Percentiles rank a stretch among this genome's conserved stretches.
Evolutionary conservation across 2,797 vertebrate species (phyloP).

Genomic region (Enteromius radiatus): DNA sequence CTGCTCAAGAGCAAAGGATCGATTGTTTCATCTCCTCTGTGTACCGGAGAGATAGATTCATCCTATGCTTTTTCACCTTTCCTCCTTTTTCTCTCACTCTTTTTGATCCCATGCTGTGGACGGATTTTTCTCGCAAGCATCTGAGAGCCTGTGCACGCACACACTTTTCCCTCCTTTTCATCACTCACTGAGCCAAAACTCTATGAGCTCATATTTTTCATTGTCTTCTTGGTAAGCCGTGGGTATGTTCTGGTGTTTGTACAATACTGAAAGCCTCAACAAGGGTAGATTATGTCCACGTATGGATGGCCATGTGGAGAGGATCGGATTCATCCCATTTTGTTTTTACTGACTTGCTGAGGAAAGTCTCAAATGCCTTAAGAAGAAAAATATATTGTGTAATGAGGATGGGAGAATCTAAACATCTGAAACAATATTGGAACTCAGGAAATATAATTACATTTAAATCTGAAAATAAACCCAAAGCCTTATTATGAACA

Average conservation of each 20-base stretch:
- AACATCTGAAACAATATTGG: background rate
- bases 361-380: background rate
- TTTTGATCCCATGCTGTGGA: slow-evolving; percentile 48
- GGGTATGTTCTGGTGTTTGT: slow-evolving; percentile 20
- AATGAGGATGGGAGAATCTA: background rate
- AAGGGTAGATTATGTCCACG: slow-evolving; percentile 10
- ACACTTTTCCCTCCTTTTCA: slow-evolving; percentile 37
- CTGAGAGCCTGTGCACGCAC: slow-evolving; percentile 35
- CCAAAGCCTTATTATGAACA: background rate
- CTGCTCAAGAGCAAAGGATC: slow-evolving; percentile 39
- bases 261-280: slow-evolving; percentile 27
- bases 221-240: slow-evolving; percentile 20
- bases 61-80: slow-evolving; percentile 44
- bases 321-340: background rate
- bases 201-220: slow-evolving; percentile 32
- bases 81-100: slow-evolving; percentile 19
- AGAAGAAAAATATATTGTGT: background rate
- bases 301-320: slow-evolving; percentile 5
- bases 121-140: slow-evolving; percentile 25
- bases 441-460: background rate
- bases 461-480: background rate
- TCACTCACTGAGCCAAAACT: slow-evolving; percentile 34
- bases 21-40: slow-evolving; percentile 52
- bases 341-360: background rate
- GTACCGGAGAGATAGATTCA: slow-evolving; percentile 44